Evolutionary conservation across 2,113 vertebrate species (phyloP).

Genomic region (Theristicus caerulescens): DNA sequence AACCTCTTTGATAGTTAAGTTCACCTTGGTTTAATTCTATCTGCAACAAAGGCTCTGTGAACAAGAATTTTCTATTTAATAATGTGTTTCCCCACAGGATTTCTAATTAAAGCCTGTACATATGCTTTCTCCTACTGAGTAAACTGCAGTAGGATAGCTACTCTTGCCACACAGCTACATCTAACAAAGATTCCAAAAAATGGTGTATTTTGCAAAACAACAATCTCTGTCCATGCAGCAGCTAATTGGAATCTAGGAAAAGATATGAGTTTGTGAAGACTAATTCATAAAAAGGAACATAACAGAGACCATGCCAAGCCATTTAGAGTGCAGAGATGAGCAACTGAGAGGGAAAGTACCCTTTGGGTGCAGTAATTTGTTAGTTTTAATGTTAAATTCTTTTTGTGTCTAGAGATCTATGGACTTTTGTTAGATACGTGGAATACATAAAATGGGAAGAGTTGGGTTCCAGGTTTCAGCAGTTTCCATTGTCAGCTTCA

Average conservation of each 20-base stretch:
- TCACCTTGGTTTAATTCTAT: background rate
- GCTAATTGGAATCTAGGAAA: background rate
- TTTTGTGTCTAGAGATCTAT: background rate
- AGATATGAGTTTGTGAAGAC: background rate
- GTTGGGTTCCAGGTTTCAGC: background rate
- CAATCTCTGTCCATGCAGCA: background rate
- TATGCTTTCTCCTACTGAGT: background rate
- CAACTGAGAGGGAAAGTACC: background rate
- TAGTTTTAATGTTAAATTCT: background rate
- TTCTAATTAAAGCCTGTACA: background rate
- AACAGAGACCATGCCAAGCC: accelerated
- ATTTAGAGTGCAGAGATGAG: background rate
- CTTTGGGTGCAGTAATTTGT: background rate
- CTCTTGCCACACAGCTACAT: background rate
- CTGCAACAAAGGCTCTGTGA: background rate
- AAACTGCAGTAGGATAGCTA: background rate
- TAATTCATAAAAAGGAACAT: background rate
- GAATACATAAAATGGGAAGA: background rate
- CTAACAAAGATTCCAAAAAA: background rate
- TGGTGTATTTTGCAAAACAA: background rate
- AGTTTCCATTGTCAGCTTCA: background rate
- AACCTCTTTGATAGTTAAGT: background rate
- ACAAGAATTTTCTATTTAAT: background rate
- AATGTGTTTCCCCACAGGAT: background rate
- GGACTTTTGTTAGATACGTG: background rate